Conservation (phyloP, 2,113 vertebrate genomes). For the Pituophis catenifer region DNA sequence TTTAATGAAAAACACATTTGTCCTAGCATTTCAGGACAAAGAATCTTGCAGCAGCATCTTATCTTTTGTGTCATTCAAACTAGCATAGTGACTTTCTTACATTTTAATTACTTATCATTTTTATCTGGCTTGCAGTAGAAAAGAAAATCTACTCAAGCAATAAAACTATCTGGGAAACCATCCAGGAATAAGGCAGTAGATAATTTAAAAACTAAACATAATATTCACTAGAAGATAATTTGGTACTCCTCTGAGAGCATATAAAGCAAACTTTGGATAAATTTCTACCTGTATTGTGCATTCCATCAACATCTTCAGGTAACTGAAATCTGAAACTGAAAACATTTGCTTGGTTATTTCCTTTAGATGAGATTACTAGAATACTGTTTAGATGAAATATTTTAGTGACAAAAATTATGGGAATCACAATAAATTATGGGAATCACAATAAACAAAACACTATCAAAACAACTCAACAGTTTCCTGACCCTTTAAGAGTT, state of each 20-base stretch:
- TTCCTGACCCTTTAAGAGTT: not conserved
- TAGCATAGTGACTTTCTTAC: conserved; percentile 22
- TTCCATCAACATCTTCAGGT: not conserved
- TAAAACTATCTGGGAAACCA: conserved; percentile 42
- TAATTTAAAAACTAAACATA: conserved; percentile 56
- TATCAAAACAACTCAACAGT: not conserved
- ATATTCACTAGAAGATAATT: conserved; percentile 48
- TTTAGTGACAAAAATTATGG: not conserved
- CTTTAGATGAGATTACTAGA: not conserved
- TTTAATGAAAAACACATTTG: conserved; percentile 35
- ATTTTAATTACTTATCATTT: conserved; percentile 31
- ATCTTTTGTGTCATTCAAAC: not conserved
- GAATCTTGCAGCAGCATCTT: not conserved
- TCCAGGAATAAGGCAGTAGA: conserved; percentile 54
- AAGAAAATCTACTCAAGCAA: conserved; percentile 52
- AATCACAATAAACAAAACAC: not conserved
- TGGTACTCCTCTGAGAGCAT: conserved; percentile 40
- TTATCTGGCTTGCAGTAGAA: conserved; percentile 45
- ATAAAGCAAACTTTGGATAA: conserved; percentile 16
- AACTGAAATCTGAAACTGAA: not conserved
- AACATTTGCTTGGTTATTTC: conserved; percentile 1
- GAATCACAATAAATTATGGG: not conserved
- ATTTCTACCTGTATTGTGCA: conserved; percentile 16
- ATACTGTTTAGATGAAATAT: not conserved
- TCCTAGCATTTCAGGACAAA: conserved; percentile 9